phyloP scores from a whole-genome alignment of 1,140 invertebrate genomes.

The Drosophila malerkotliana region DNA sequence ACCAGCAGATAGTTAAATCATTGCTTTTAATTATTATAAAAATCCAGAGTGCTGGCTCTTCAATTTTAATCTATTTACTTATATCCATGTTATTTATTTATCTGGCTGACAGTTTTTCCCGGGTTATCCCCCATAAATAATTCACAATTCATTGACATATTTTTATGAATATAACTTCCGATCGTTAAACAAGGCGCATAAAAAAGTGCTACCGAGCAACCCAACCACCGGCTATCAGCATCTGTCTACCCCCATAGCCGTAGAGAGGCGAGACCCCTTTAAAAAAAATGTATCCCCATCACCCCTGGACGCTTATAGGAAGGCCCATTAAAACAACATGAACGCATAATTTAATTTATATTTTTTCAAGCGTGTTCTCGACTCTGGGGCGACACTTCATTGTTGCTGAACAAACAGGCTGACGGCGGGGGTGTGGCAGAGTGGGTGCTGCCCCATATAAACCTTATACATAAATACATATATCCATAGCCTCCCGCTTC shows the following conservation, averaged over 20 bases:
- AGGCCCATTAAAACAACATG: conserved; percentile 80
- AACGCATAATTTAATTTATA: conserved; percentile 82
- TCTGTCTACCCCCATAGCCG: conserved; percentile 29
- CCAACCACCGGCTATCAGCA: conserved; percentile 51
- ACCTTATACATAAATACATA: conserved; percentile 1
- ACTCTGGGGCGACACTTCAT: conserved; percentile 74
- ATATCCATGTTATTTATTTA: conserved; percentile 65
- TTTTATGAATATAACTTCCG: conserved; percentile 83
- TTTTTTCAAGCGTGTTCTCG: conserved; percentile 76
- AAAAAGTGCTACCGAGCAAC: conserved; percentile 38
- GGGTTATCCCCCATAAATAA: conserved; percentile 63
- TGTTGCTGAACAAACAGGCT: conserved; percentile 69
- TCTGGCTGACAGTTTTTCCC: conserved; percentile 43
- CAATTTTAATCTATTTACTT: conserved; percentile 25
- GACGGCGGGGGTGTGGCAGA: conserved; percentile 4
- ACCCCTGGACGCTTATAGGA: conserved; percentile 16
- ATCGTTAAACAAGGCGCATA: conserved; percentile 79
- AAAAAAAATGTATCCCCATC: conserved; percentile 6
- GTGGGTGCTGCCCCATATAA: conserved; percentile 28
- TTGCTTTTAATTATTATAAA: background rate
- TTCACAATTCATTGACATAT: conserved; percentile 83
- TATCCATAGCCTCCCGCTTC: background rate
- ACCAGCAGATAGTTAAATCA: background rate
- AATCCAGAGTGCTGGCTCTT: background rate
- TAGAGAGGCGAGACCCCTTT: conserved; percentile 4